phyloP scores from a whole-genome alignment of 2,113 vertebrate species.

The Brachypteracias leptosomus region DNA sequence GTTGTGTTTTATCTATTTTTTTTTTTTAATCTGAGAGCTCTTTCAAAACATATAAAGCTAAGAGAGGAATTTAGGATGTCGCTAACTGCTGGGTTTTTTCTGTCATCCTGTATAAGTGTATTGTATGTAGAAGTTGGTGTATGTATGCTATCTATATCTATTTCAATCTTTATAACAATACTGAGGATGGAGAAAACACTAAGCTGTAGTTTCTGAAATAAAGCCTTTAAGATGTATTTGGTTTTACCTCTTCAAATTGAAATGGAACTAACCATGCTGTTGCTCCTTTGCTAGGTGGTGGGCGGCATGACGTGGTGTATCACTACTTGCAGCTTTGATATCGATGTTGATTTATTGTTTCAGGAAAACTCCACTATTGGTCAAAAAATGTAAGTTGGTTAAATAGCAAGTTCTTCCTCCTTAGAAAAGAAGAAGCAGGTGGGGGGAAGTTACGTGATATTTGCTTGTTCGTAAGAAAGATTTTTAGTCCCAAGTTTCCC shows the following conservation, averaged over 20 bases:
- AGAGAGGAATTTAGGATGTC: background rate
- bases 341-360: conserved; percentile 96
- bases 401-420: background rate
- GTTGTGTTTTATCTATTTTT: background rate
- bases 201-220: background rate
- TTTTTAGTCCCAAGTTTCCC: background rate
- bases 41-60: background rate
- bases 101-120: background rate
- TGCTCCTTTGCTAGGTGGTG: conserved; percentile 83
- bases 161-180: background rate
- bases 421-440: rapidly evolving
- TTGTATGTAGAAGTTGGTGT: background rate
- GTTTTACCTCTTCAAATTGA: background rate
- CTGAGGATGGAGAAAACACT: background rate
- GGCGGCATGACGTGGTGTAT: conserved; percentile 99
- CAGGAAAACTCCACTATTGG: conserved; percentile 99
- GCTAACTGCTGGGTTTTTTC: background rate
- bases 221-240: background rate
- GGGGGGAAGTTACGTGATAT: background rate
- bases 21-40: background rate
- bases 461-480: background rate
- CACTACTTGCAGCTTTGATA: conserved; percentile 94
- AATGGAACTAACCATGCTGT: background rate
- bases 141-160: background rate
- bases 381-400: conserved; percentile 91